Evolutionary conservation across 2,888 invertebrate species (phyloP), one percentile per base, ranked within the genome.

Genomic region (Synergus laeviventris): DNA sequence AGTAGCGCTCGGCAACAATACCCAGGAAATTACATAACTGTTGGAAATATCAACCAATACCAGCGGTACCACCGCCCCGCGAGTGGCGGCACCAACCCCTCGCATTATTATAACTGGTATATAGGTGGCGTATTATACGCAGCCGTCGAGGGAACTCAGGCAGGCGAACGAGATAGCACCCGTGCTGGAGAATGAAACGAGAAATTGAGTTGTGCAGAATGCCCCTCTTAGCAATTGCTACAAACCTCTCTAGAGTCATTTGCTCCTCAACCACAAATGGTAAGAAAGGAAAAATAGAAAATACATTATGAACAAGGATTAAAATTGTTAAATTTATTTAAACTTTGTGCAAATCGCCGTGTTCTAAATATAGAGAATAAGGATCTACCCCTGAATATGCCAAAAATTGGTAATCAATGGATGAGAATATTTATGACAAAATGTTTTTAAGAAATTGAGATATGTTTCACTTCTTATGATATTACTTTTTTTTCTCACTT

Each of bases 21-120:
- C 87, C 90, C 91, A 91, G 91, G 91, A 91, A 91, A 91, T 91
- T 91, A 91, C 91, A 91, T 89, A 91, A 91, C 90, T 90, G 90
- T 91, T 90, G 91, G 89, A 90, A 91, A 90, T 90, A 90, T 90
- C 90, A 89, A 87, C 89, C 90, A 90, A 90, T 90, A 90, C 89
- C 89, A 89, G 87, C 84, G 83, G 76, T 79, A 75, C 59, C 60
- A 61, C 66, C 74, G 73, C 78, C 74, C 80, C 84, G 84, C 86
- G 86, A 82, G 83, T 86, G 85, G 75, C 86, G 80, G 84, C 85
- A 74, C 82, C 85, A 84, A 82, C 83, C 85, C 82, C 81, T 86
- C 87, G 86, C 86, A 88, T 88, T 89, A 89, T 90, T 90, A 88
- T 89, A 89, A 90, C 89, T 88, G 88, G 86, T 86, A 83, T 84